Evolutionary conservation across 2,888 invertebrate species (phyloP).

Genomic region (Amiota minor): DNA sequence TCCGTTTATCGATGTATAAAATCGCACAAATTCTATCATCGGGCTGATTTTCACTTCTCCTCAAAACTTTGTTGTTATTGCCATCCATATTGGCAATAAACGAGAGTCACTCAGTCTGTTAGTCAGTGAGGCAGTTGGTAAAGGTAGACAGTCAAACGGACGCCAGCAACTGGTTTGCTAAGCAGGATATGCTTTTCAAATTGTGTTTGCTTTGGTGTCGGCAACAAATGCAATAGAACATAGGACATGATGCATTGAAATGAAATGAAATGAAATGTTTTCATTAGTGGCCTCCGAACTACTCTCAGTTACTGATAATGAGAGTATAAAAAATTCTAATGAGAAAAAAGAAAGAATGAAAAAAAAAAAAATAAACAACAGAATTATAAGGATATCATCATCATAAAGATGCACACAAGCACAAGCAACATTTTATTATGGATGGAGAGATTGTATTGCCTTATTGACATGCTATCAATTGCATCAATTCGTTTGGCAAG

Average conservation of each 20-base stretch:
- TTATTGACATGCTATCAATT: too few relatives aligned
- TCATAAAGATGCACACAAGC: too few relatives aligned
- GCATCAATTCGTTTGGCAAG: too few relatives aligned
- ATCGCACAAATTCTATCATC: conserved; percentile 33
- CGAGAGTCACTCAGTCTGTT: too few relatives aligned
- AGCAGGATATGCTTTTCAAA: conserved; percentile 43
- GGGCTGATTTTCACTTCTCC: background rate
- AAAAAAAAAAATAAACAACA: too few relatives aligned
- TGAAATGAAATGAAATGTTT: background rate
- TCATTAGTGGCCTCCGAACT: conserved; percentile 8
- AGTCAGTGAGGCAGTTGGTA: background rate
- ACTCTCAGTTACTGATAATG: background rate
- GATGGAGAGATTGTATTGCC: too few relatives aligned
- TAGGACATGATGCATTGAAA: background rate
- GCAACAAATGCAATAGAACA: background rate
- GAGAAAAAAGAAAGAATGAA: too few relatives aligned
- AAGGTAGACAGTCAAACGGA: background rate
- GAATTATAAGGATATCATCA: too few relatives aligned
- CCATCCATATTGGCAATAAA: background rate
- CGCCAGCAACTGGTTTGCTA: conserved; percentile 21
- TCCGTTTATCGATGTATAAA: conserved; percentile 52
- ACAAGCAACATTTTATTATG: too few relatives aligned
- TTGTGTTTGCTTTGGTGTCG: conserved; percentile 6
- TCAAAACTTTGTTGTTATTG: background rate
- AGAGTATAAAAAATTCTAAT: background rate